Percentiles rank a stretch among this genome's conserved stretches.
phyloP scores from a whole-genome alignment of 2,797 vertebrate species.

The Sphenodon punctatus region DNA sequence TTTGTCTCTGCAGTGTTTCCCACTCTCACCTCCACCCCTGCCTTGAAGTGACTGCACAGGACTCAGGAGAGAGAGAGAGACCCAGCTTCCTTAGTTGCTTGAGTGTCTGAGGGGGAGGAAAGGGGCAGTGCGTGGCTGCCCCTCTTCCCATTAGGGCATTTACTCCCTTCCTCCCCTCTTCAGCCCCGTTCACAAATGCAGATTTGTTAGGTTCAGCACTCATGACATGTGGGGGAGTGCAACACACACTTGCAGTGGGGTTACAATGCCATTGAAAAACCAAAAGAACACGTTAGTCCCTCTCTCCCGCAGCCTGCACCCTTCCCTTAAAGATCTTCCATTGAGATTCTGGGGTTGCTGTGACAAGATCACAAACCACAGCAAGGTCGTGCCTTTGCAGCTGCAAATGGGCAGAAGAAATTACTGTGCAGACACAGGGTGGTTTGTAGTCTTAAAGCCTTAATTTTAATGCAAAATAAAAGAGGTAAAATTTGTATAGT shows the following conservation, averaged over 20 bases:
- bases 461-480: constrained; percentile 84
- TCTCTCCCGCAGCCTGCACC: not conserved
- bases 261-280: not conserved
- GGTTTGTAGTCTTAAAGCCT: constrained; percentile 69
- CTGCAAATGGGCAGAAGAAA: constrained; percentile 10
- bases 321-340: not conserved
- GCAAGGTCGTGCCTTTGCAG: not conserved
- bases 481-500: constrained; percentile 73
- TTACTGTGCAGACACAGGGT: not conserved
- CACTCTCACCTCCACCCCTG: no score
- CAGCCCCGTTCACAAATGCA: not conserved
- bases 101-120: no score
- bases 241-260: no score
- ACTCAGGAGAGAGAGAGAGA: no score
- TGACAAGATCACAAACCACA: not conserved
- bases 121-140: no score
- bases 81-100: no score
- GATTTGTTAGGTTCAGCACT: not conserved
- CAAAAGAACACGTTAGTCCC: no score
- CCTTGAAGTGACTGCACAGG: no score
- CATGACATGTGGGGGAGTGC: no score
- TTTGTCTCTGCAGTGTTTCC: no score
- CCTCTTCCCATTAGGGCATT: no score
- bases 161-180: no score
- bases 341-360: not conserved